A percentile compares a stretch with the other conserved stretches of the same genome.
These are phyloP conservation scores for Aradus depressus DNA, from an alignment of 2,888 invertebrate genomes.

Conservation along the genomic window DNA sequence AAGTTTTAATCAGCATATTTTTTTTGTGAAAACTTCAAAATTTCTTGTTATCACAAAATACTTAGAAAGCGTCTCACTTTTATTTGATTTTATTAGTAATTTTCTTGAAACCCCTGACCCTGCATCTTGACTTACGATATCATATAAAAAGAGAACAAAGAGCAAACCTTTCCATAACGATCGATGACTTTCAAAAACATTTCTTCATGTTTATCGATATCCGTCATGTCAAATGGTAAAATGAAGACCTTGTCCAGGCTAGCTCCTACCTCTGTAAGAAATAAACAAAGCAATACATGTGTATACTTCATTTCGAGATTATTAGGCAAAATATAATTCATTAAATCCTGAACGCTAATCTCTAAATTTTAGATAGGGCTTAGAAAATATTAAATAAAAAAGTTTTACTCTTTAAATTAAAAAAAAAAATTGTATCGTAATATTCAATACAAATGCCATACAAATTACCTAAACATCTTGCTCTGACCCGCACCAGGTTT, in stretches of 20 bases:
- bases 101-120: no score
- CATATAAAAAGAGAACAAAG: not conserved
- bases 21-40: no score
- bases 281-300: not conserved
- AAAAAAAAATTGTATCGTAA: conserved; percentile 5
- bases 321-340: not conserved
- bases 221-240: conserved; percentile 54
- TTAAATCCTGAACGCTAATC: not conserved
- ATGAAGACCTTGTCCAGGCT: conserved; percentile 52
- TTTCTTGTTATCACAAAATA: no score
- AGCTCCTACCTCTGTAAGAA: conserved; percentile 33
- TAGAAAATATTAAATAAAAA: conserved; percentile 22
- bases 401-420: conserved; percentile 12
- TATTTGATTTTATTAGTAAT: no score
- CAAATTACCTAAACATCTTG: conserved; percentile 46
- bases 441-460: conserved; percentile 22
- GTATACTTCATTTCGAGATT: not conserved
- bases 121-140: no score
- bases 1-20: no score
- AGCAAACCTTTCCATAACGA: conserved; percentile 49
- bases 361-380: conserved; percentile 7
- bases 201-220: conserved; percentile 47
- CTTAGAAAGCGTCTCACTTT: no score
- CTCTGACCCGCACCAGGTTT: conserved; percentile 54
- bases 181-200: conserved; percentile 50